A percentile compares a stretch with the other conserved stretches of the same genome.
Conservation (phyloP, 2,888 invertebrate species). For the Sesia apiformis region DNA sequence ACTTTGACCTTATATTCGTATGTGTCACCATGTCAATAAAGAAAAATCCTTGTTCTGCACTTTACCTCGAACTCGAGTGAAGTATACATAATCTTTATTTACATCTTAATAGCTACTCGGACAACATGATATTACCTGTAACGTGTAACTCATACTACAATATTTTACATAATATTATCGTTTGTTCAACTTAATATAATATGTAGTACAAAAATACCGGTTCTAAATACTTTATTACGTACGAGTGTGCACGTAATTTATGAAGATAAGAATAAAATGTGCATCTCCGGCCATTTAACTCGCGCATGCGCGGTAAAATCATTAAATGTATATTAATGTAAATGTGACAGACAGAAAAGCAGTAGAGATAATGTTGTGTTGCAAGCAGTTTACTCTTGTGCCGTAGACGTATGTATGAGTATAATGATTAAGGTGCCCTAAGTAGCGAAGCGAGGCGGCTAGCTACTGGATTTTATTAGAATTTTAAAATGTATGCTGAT, state of each 20-base stretch:
- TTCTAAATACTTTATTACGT: not conserved
- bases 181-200: not conserved
- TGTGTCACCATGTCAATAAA: not conserved
- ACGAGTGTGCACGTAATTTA: slow-evolving; percentile 5
- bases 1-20: not conserved
- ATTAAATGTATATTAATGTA: slow-evolving; percentile 32
- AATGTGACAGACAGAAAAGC: slow-evolving; percentile 12
- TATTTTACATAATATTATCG: not conserved
- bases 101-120: slow-evolving; percentile 23
- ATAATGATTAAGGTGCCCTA: too few species aligned
- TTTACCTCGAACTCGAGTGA: not conserved
- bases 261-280: slow-evolving; percentile 19
- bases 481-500: too few species aligned
- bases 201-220: not conserved
- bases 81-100: slow-evolving; percentile 24
- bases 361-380: not conserved
- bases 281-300: slow-evolving; percentile 18
- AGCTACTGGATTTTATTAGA: too few species aligned
- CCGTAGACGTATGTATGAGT: too few species aligned
- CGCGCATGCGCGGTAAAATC: slow-evolving; percentile 18
- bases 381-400: not conserved
- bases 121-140: slow-evolving; percentile 17
- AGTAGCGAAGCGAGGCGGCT: too few species aligned
- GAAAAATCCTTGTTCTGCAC: not conserved
- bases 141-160: slow-evolving; percentile 2